Evolutionary conservation across 2,888 invertebrate genomes (phyloP).

Genomic region (Neuroscelio doddi): DNA sequence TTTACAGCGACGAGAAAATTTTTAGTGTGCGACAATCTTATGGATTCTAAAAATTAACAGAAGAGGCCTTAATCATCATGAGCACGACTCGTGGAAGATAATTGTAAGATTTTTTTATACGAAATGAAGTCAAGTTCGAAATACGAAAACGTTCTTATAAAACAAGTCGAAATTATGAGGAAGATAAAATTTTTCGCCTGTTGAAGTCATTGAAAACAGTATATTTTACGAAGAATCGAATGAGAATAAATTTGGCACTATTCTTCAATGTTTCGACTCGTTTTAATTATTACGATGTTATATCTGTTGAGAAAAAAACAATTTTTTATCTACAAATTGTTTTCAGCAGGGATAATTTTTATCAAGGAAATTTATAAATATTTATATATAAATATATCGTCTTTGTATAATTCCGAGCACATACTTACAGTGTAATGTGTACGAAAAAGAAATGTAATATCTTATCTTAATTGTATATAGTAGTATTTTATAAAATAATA

Average conservation of each 20-base stretch:
- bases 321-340: too few relatives aligned
- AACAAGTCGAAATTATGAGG: not conserved
- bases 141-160: not conserved
- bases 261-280: too few relatives aligned
- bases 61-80: conserved; percentile 5
- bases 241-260: too few relatives aligned
- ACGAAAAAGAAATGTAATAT: conserved; percentile 53
- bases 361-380: conserved; percentile 28
- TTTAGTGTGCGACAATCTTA: too few relatives aligned
- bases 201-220: too few relatives aligned
- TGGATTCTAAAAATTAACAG: too few relatives aligned
- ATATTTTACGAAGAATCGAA: too few relatives aligned
- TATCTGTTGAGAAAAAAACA: too few relatives aligned
- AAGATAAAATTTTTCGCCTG: too few relatives aligned
- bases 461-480: conserved; percentile 65
- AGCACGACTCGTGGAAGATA: conserved; percentile 5
- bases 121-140: not conserved
- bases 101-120: conserved; percentile 12
- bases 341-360: not conserved
- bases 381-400: too few relatives aligned
- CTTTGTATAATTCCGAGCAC: conserved; percentile 56
- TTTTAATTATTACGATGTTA: too few relatives aligned
- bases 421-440: conserved; percentile 47
- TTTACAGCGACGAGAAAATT: not conserved
- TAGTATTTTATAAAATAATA: conserved; percentile 61